A percentile compares a stretch with the other conserved stretches of the same genome.
Evolutionary conservation across 2,888 invertebrate species (phyloP).

Genomic region (Pilophorus perplexus): DNA sequence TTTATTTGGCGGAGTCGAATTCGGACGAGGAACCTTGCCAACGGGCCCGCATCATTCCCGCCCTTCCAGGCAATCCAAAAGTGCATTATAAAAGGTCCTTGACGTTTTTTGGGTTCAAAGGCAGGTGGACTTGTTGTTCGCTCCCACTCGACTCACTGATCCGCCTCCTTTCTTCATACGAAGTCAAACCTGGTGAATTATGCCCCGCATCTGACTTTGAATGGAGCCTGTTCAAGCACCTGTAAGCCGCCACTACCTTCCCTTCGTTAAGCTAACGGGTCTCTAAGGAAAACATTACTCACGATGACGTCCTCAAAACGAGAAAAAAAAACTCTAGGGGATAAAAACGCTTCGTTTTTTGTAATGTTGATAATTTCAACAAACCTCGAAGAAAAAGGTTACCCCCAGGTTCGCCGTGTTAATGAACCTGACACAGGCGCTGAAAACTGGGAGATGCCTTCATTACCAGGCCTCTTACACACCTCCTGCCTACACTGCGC

Average conservation of each 20-base stretch:
- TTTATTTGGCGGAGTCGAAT: no score
- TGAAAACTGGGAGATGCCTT: no score
- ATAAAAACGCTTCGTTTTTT: neutral
- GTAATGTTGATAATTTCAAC: neutral
- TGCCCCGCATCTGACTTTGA: conserved; percentile 20
- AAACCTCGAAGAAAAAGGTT: neutral
- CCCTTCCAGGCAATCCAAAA: no score
- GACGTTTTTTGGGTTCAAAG: no score
- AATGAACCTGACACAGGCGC: conserved; percentile 3
- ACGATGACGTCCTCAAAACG: conserved; percentile 4
- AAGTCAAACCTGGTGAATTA: conserved; percentile 20
- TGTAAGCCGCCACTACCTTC: conserved; percentile 6
- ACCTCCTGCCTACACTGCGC: no score
- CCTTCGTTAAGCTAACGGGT: conserved; percentile 11
- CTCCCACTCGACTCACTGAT: no score
- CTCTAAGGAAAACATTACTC: conserved; percentile 13
- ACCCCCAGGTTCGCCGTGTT: neutral
- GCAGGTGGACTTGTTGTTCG: no score
- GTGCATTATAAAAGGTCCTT: no score
- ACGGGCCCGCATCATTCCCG: no score
- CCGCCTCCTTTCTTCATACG: conserved; percentile 15
- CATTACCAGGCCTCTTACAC: no score
- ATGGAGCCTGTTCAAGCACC: conserved; percentile 19
- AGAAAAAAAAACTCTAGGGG: neutral
- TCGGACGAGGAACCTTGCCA: no score